Base-by-base conservation (phyloP, 2,797 vertebrate genomes). In the Cetoscarus ocellatus region DNA sequence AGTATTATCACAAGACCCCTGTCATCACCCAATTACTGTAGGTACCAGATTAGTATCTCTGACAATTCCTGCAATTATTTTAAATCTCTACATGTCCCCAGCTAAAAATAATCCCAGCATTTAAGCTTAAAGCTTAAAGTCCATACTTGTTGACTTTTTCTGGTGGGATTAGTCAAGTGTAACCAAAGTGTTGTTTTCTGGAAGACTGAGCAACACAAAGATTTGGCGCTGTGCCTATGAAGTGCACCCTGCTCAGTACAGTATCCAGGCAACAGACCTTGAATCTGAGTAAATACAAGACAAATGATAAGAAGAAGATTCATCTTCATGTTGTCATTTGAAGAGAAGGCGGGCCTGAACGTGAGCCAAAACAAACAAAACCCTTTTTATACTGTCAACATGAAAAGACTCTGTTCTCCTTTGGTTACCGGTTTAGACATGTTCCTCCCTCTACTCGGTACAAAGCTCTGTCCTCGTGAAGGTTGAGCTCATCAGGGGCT, bases 181-280 rank as follows among this genome's bases (percentile, higher is more conserved):
- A 65, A 61, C 15, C 11, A 15, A 53, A 36, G 57, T 66, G 51
- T 60, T 51, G 43, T 71, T 71, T 81, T 75, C 61, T 56, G 38
- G 19, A 15, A 54, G 42, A 67, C 17, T 50, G 68, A 60, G 57
- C 44, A 57, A 50, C 39, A 44, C 10, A 58, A 14, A 27, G 50
- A 62, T 69, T 79, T 64, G 57, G 67, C 35, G 65, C 49, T 0
- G 12, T 58, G 45, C 12, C 3, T 47, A 47, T 64, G 50, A 66
- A 61, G n/a, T 60, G 66, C 73, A 3, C 54, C n/a, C 15, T 58
- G 51, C 47, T 68, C 55, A 58, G 53, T 15, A 5, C 75, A 38
- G 85, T 84, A 60, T 78, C 84, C 65, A 81, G 55, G 82, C 83
- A 87, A 90, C 79, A 68, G 61, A 68, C 19, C 38, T 39, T 35